Evolutionary conservation across 2,113 vertebrate genomes (phyloP), one percentile per base, ranked within the genome.

Genomic region (Lepus americanus): DNA sequence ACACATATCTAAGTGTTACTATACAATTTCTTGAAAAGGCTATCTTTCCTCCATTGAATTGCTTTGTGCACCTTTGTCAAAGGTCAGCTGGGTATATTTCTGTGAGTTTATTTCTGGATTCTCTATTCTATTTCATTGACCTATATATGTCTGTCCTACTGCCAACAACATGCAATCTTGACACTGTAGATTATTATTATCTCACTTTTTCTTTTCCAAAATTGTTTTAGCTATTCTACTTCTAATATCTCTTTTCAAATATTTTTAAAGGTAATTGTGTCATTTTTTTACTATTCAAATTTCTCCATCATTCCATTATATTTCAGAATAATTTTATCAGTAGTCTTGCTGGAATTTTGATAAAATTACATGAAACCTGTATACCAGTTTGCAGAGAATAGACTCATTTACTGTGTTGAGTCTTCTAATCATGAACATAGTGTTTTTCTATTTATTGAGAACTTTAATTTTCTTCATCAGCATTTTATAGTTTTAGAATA

Each of bases 291-390:
- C 17, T 72, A 31, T 87, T 82, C 25, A 39, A 70, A 23, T 85
- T 92, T 27, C 9, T 79, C 49, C 79, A 6, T 67, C 9, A 77
- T 90, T 81, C 27, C 10, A 31, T 80, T 67, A 29, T 20, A 91
- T 73, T 79, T 88, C 88, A 88, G 66, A 59, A 84, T 93, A 79
- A 88, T 70, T 93, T 80, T 80, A 88, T 22, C 80, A 61, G 74
- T 79, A 59, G 0, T 55, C 53, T 80, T 94, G 70, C 66, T 93
- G n/a, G 2, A 8, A 76, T 69, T 85, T 69, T 89, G 27, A 73
- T 44, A 89, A 5, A 61, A 83, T 67, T 84, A 7, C 20, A 90
- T 79, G 78, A 79, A 87, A 67, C 22, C 33, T 61, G 19, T 39
- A 77, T 83, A 63, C 53, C 55, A 91, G 83, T 87, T 72, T 91